These are phyloP conservation scores for Eupsilia transversa DNA, from an alignment of 2,888 invertebrate species.

Conservation along the genomic window DNA sequence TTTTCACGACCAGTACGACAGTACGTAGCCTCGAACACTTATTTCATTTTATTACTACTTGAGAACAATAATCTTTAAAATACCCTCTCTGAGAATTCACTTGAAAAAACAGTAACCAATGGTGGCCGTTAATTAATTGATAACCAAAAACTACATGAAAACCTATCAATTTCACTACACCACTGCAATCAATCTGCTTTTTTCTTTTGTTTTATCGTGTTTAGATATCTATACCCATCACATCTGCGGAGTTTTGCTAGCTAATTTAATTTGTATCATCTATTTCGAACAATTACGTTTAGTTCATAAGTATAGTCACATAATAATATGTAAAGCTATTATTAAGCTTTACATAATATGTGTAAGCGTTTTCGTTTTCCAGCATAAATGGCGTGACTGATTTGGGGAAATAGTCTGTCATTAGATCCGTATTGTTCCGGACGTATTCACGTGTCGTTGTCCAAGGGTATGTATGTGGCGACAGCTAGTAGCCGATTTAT, in stretches of 20 bases:
- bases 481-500: slow-evolving; percentile 23
- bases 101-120: neutral
- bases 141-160: neutral
- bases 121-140: neutral
- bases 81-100: neutral
- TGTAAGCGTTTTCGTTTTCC: neutral
- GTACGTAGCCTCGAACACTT: neutral
- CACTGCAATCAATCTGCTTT: neutral
- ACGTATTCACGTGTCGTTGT: slow-evolving; percentile 17
- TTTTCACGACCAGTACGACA: neutral
- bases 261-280: no score
- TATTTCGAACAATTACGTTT: neutral
- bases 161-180: neutral
- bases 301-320: neutral
- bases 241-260: neutral
- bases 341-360: neutral
- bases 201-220: neutral
- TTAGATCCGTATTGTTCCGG: slow-evolving; percentile 44
- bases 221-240: neutral
- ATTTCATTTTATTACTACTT: neutral
- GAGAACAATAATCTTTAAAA: neutral
- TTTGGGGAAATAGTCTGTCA: slow-evolving; percentile 29
- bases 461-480: slow-evolving; percentile 5
- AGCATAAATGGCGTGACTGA: slow-evolving; percentile 30
- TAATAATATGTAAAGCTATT: no score